Evolutionary conservation across 2,888 invertebrate species (phyloP), one percentile per base, ranked within the genome.

Genomic region (Megaustenia siamemsis): DNA sequence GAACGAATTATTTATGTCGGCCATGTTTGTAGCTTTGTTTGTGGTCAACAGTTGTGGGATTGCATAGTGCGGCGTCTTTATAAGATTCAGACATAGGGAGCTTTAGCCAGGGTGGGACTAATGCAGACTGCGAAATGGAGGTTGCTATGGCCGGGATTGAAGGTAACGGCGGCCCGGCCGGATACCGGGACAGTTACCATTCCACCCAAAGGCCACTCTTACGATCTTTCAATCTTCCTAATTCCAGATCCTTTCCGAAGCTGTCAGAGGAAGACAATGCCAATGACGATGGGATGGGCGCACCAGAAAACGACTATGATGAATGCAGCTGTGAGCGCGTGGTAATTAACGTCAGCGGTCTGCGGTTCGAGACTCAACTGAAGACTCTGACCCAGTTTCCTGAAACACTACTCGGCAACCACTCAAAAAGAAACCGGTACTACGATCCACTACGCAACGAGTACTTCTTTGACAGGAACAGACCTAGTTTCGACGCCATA

Each of bases 401-500:
- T 94, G 98, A 99, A 95, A 99, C 99, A 93, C 96, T 99, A 94
- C 96, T 99, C 94, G 99, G 99, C 43, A 95, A 98, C 98, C 93
- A 94, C 32, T 88, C 91, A 68, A 93, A 93, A 88, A 96, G 99
- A 94, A 98, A 98, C 95, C 96, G 98, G 94, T 99, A 98, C 96
- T 99, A 98, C 96, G 99, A 99, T 96, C 98, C 98, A 90, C 95
- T 98, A 93, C 94, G 98, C 95, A 98, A 99, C 96, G 99, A 99
- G 95, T 99, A 99, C 96, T 99, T 99, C 96, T 99, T 99, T 96
- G 99, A 99, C 96, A 96, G 99, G 94, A 99, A 99, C 96, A 96
- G 99, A 95, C 98, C 98, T 94, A 98, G 98, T 94, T 99, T 99
- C 96, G 99, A 99, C 96, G 99, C 99, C 95, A 99, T 99, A 95